These are phyloP conservation scores for Capra hircus DNA, from an alignment of 2,113 vertebrate genomes.

Conservation along the genomic window DNA sequence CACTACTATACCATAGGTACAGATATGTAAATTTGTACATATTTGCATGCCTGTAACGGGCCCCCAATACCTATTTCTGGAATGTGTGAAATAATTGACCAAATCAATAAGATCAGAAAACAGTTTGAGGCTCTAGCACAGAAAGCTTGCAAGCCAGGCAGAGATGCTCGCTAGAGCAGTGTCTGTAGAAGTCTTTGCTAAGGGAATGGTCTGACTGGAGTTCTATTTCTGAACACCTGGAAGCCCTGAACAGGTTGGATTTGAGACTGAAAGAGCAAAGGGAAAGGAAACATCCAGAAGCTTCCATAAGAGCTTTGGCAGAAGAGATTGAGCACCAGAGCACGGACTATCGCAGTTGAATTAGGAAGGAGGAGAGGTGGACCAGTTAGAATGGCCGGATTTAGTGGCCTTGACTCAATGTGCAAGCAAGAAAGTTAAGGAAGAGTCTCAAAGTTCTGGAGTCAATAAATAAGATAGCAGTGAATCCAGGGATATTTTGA, in stretches of 20 bases:
- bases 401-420: background rate
- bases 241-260: background rate
- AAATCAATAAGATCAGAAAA: background rate
- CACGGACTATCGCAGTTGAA: rapidly evolving
- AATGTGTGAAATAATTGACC: background rate
- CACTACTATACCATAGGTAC: background rate
- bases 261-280: background rate
- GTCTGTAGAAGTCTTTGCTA: rapidly evolving
- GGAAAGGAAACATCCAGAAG: background rate
- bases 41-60: background rate
- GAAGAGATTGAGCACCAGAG: background rate
- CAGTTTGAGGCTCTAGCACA: no score
- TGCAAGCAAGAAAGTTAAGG: background rate
- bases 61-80: background rate
- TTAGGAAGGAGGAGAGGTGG: background rate
- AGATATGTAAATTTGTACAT: background rate
- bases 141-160: background rate
- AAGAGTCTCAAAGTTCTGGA: background rate
- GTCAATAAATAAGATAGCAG: background rate
- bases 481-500: background rate
- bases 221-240: background rate
- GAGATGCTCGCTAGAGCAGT: background rate
- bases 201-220: background rate
- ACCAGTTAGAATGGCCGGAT: background rate
- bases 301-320: rapidly evolving